Base-by-base conservation (phyloP, 2,113 vertebrate species). In the Piliocolobus tephrosceles region DNA sequence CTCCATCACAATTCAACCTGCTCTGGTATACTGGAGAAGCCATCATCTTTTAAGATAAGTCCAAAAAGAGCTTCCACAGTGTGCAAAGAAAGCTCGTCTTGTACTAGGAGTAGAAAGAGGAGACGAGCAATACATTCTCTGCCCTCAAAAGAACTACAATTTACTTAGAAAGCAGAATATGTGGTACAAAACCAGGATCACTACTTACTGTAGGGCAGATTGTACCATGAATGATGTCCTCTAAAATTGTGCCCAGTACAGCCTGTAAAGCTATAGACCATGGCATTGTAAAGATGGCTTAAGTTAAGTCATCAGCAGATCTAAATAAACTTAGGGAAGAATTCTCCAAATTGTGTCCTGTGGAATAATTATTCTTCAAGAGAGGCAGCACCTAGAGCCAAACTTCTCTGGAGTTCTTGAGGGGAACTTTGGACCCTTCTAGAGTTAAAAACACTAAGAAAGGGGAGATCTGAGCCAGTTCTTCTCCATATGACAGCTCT, bases 391-490 rank as follows among this genome's bases (percentile, higher is more conserved):
- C 35, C 83, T 76, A 55, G 32, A 50, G 22, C 70, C 45, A 6
- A 83, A 83, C 35, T 72, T 52, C 55, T 92, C 55, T n/a, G 6
- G 35, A 8, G 23, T 30, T 79, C 76, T 88, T 52, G 22, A 61
- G 73, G 47, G 38, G n/a, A 83, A 38, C 16, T 78, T 80, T 58
- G 45, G 45, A 17, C 30, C 40, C n/a, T 50, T 87, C 12, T 22
- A 78, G 66, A 96, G n/a, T 81, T 79, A 88, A 82, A 95, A 82
- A 55, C 38, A 68, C 43, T 50, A 38, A 78, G n/a, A 72, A 61
- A 73, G 40, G 47, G 35, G 11, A 27, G 7, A 52, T 6, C 27
- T 55, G 27, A 81, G 68, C 11, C 7, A 27, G 32, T 11, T 58
- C 52, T 30, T 35, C 66, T 68, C 91, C 27, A 43, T 0, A 0